A percentile compares a stretch with the other conserved stretches of the same genome.
Evolutionary conservation across 2,888 invertebrate genomes (phyloP).

Genomic region (Poecilobothrus nobilitatus): DNA sequence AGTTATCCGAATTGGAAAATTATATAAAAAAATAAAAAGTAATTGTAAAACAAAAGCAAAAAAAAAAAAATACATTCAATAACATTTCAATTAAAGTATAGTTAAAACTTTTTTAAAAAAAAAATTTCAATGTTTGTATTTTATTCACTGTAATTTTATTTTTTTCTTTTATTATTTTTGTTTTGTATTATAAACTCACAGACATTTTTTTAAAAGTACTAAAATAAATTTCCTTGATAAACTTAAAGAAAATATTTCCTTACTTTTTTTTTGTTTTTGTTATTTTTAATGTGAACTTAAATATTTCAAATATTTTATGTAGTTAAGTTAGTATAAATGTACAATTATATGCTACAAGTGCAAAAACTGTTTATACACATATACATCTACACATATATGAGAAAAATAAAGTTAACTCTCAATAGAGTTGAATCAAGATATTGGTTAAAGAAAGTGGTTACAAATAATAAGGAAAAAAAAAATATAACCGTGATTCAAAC

Average conservation of each 20-base stretch:
- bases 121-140: background rate
- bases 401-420: background rate
- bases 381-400: background rate
- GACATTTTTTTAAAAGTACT: too few species aligned
- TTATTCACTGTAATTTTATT: background rate
- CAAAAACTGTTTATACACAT: background rate
- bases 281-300: background rate
- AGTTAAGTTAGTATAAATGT: background rate
- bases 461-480: background rate
- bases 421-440: background rate
- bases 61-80: background rate
- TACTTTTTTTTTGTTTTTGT: background rate
- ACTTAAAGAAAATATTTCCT: background rate
- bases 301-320: background rate
- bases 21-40: background rate
- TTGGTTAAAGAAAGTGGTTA: background rate
- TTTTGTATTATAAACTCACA: too few species aligned
- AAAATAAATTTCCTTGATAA: background rate
- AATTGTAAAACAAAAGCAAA: background rate
- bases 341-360: too few species aligned
- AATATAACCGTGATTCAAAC: background rate
- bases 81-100: constrained; percentile 1
- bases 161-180: too few species aligned
- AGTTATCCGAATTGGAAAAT: too few species aligned
- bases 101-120: background rate